Percentiles rank a stretch among this genome's conserved stretches.
These are phyloP conservation scores for Pipa parva DNA, from an alignment of 2,113 vertebrate genomes.

Conservation along the genomic window DNA sequence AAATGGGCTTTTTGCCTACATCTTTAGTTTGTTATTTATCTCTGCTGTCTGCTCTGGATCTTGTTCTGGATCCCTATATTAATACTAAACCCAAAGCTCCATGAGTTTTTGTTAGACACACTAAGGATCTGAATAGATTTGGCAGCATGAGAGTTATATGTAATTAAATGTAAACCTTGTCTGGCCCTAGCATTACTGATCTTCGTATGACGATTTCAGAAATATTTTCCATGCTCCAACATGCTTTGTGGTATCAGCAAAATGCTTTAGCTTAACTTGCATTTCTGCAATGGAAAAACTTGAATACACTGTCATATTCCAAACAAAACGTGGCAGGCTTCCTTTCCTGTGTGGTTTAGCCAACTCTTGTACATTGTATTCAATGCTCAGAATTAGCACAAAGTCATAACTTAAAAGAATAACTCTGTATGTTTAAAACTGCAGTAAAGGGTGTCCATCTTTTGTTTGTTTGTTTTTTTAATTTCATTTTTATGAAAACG, in stretches of 20 bases:
- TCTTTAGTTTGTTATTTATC: too few relatives aligned
- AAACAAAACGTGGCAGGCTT: constrained; percentile 16
- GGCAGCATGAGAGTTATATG: constrained; percentile 27
- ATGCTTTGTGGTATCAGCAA: constrained; percentile 33
- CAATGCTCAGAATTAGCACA: constrained; percentile 15
- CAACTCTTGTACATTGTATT: constrained; percentile 3
- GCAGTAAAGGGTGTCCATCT: too few relatives aligned
- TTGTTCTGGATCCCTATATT: too few relatives aligned
- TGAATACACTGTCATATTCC: constrained; percentile 31
- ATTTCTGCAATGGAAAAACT: constrained; percentile 18
- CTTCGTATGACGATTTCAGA: constrained; percentile 33
- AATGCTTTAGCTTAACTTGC: constrained; percentile 36
- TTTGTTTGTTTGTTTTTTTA: too few relatives aligned
- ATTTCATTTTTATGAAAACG: too few relatives aligned
- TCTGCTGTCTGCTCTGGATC: too few relatives aligned
- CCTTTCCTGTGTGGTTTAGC: constrained; percentile 29
- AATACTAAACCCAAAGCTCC: too few relatives aligned
- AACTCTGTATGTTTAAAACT: too few relatives aligned
- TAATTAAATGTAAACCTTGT: constrained; percentile 32
- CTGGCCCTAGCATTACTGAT: constrained; percentile 35
- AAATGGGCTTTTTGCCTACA: too few relatives aligned
- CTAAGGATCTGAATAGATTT: constrained; percentile 19
- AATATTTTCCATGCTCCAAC: constrained; percentile 29
- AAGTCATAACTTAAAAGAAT: too few relatives aligned
- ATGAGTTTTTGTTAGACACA: too few relatives aligned